phyloP scores from a whole-genome alignment of 2,888 invertebrate genomes.

The Nudaria mundana region DNA sequence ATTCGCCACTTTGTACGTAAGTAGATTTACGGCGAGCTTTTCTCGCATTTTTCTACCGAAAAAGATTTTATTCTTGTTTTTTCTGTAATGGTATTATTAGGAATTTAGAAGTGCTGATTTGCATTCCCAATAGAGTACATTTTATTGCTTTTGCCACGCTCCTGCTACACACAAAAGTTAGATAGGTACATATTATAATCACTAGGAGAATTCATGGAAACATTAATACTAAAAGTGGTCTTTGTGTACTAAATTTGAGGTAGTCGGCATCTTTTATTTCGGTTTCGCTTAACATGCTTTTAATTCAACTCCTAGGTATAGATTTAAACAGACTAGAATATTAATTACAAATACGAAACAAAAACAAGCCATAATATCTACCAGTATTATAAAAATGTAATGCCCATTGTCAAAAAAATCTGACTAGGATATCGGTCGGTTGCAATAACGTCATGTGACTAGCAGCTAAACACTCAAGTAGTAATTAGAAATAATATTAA shows the following conservation, averaged over 20 bases:
- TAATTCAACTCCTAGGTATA: neutral
- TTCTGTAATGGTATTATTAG: conserved; percentile 59
- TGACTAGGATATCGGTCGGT: too few relatives aligned
- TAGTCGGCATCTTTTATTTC: conserved; percentile 14
- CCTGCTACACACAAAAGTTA: conserved; percentile 30
- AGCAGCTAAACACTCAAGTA: too few relatives aligned
- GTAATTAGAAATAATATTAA: too few relatives aligned
- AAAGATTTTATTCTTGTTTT: conserved; percentile 51
- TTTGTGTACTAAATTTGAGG: conserved; percentile 12
- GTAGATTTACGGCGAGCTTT: conserved; percentile 76
- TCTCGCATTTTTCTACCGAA: conserved; percentile 53
- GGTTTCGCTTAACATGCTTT: conserved; percentile 15
- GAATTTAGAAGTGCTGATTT: conserved; percentile 58
- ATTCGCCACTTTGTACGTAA: conserved; percentile 80
- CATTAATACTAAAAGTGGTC: conserved; percentile 24
- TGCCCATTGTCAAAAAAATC: too few relatives aligned
- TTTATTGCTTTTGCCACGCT: conserved; percentile 43
- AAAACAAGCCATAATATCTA: too few relatives aligned
- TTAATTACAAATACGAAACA: too few relatives aligned
- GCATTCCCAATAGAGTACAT: conserved; percentile 51
- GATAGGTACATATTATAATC: too few relatives aligned
- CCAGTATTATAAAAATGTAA: too few relatives aligned
- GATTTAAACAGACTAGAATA: neutral
- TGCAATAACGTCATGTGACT: too few relatives aligned
- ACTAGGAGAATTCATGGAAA: conserved; percentile 28